Evolutionary conservation across 2,888 invertebrate species (phyloP).

Genomic region (Morpho deidamia): DNA sequence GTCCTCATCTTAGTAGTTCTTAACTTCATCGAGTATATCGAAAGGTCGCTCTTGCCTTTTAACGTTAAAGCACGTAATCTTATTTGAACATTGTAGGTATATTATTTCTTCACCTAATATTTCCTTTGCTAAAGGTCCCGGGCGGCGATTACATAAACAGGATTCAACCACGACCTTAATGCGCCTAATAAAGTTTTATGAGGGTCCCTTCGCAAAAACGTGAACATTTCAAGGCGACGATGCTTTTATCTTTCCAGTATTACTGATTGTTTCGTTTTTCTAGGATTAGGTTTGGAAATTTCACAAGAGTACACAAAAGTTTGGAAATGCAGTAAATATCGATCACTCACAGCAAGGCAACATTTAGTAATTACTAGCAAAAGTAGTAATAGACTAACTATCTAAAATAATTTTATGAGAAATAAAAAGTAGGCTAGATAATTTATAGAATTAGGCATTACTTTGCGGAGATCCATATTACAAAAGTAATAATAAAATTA

Average conservation of each 20-base stretch:
- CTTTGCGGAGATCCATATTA: no score
- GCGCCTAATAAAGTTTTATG: slow-evolving; percentile 77
- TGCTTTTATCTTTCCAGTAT: slow-evolving; percentile 75
- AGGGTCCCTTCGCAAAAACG: slow-evolving; percentile 73
- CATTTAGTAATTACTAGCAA: no score
- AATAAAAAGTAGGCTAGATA: no score
- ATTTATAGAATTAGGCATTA: no score
- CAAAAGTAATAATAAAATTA: no score
- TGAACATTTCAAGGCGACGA: slow-evolving; percentile 74
- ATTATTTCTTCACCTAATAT: slow-evolving; percentile 75
- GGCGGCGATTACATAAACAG: slow-evolving; percentile 77
- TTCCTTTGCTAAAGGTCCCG: slow-evolving; percentile 72
- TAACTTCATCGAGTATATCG: slow-evolving; percentile 8
- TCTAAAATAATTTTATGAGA: no score
- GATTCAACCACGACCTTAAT: slow-evolving; percentile 78
- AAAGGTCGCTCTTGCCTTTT: slow-evolving; percentile 2
- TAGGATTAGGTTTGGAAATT: slow-evolving; percentile 53
- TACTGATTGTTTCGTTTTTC: slow-evolving; percentile 64
- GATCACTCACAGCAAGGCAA: no score
- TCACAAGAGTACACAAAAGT: slow-evolving; percentile 1
- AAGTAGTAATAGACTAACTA: no score
- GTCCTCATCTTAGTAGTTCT: background rate
- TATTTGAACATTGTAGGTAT: slow-evolving; percentile 27
- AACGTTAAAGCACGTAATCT: slow-evolving; percentile 15
- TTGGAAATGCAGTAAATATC: no score